phyloP scores from a whole-genome alignment of 2,797 vertebrate genomes.

The Triplophysa bombifrons region DNA sequence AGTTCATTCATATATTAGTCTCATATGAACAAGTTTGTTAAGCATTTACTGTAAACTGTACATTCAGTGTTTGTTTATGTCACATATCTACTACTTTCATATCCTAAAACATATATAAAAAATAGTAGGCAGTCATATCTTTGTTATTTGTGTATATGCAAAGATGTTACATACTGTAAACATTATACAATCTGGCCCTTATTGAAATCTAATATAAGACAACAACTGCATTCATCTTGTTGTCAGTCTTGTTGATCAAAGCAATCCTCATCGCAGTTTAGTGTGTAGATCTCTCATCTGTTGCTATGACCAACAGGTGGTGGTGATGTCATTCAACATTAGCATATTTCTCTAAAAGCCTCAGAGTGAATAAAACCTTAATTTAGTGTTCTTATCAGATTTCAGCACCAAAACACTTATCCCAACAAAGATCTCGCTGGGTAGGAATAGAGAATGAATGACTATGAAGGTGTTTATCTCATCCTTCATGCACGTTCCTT shows the following conservation, averaged over 20 bases:
- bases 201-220: neutral
- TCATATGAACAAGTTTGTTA: constrained; percentile 4
- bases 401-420: constrained; percentile 8
- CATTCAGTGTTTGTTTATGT: neutral
- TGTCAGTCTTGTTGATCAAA: constrained; percentile 7
- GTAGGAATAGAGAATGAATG: constrained; percentile 8
- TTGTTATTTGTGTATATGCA: neutral
- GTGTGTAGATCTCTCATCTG: neutral
- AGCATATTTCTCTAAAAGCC: constrained; percentile 36
- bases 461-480: constrained; percentile 1
- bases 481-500: constrained; percentile 15
- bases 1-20: constrained; percentile 7
- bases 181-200: neutral
- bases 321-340: constrained; percentile 30
- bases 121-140: neutral
- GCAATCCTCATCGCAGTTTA: constrained; percentile 1
- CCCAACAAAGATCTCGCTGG: neutral
- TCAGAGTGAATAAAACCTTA: constrained; percentile 8
- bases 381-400: constrained; percentile 13
- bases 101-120: too few species aligned
- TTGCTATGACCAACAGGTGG: constrained; percentile 41
- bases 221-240: constrained; percentile 1
- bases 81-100: too few species aligned
- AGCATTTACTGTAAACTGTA: neutral
- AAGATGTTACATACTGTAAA: constrained; percentile 1